Base-by-base conservation (phyloP, 1,140 invertebrate genomes). In the Venturia canescens region DNA sequence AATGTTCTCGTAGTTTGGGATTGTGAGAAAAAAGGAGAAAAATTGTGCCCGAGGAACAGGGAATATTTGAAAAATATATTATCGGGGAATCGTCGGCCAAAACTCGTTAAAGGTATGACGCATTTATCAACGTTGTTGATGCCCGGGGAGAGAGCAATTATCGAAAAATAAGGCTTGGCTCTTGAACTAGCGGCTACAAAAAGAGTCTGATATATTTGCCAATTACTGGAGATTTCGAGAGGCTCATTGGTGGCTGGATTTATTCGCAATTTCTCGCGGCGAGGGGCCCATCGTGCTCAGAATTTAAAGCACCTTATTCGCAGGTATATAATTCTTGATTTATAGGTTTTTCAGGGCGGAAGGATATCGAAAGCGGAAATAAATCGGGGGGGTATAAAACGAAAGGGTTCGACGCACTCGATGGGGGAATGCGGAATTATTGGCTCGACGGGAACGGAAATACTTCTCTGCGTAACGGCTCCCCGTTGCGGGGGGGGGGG, bases 71-170 rank as follows among this genome's bases (percentile, higher is more conserved):
- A 53, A 53, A 53, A 53, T 4, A 53, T 3, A 15, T 53, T 53
- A n/a, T 53, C 50, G 15, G 11, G 3, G 15, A 53, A 13, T 34
- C 7, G 3, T 34, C 7, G n/a, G n/a, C 50, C n/a, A 53, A 11
- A 63, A 3, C n/a, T 16, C n/a, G n/a, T n/a, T n/a, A 11, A n/a
- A 26, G 21, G 57, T 11, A 21, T 11, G 3, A 26, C 57, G 11
- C 57, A 21, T 63, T 63, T 23, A 63, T 63, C 57, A 63, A 23
- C 18, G 57, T 63, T 63, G 11, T 21, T 63, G 11, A 63, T 63
- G 4, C 21, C 15, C 50, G 21, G 1, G 3, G 3, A 34, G n/a
- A 63, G 57, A 21, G n/a, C 21, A 63, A 63, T 63, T 63, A 63
- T 63, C 57, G 57, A 63, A 63, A 63, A 26, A 63, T n/a, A n/a